Evolutionary conservation across 2,797 vertebrate genomes (phyloP).

Genomic region (Scarus forsteni): DNA sequence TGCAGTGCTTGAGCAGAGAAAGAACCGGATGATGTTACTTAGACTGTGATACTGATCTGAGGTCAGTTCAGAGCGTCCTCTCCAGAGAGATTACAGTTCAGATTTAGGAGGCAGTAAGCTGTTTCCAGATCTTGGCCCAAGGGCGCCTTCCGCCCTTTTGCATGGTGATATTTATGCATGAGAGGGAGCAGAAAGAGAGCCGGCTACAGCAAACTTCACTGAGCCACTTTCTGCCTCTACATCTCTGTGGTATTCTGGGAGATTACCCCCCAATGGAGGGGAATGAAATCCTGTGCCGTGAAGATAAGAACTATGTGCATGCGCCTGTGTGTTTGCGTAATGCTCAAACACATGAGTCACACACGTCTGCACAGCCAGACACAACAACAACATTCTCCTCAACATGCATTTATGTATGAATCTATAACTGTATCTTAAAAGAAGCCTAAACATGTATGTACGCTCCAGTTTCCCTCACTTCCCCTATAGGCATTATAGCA

Average conservation of each 20-base stretch:
- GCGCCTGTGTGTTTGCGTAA: slow-evolving; percentile 11
- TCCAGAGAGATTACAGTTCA: slow-evolving; percentile 63
- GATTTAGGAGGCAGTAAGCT: slow-evolving; percentile 65
- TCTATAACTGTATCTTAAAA: slow-evolving; percentile 36
- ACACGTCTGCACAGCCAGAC: slow-evolving; percentile 23
- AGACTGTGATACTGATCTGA: slow-evolving; percentile 41
- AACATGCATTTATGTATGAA: slow-evolving; percentile 17
- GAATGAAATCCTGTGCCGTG: slow-evolving; percentile 77
- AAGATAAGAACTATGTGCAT: slow-evolving; percentile 78
- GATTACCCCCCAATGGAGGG: slow-evolving; percentile 79
- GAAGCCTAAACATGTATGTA: slow-evolving; percentile 7
- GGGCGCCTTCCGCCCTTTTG: slow-evolving; percentile 48
- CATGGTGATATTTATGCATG: slow-evolving; percentile 78
- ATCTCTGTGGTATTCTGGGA: slow-evolving; percentile 68
- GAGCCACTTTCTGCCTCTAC: slow-evolving; percentile 62
- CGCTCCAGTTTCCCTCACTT: not conserved
- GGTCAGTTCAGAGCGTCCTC: slow-evolving; percentile 56
- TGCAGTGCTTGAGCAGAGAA: slow-evolving; percentile 5
- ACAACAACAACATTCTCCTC: slow-evolving; percentile 2
- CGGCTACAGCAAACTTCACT: slow-evolving; percentile 70
- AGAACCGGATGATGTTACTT: slow-evolving; percentile 22
- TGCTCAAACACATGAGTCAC: slow-evolving; percentile 16
- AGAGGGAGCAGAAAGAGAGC: slow-evolving; percentile 34
- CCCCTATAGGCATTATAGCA: not conserved
- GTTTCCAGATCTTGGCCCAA: slow-evolving; percentile 58